Evolutionary conservation across 2,797 vertebrate species (phyloP).

Genomic region (Sebastes steindachneri): DNA sequence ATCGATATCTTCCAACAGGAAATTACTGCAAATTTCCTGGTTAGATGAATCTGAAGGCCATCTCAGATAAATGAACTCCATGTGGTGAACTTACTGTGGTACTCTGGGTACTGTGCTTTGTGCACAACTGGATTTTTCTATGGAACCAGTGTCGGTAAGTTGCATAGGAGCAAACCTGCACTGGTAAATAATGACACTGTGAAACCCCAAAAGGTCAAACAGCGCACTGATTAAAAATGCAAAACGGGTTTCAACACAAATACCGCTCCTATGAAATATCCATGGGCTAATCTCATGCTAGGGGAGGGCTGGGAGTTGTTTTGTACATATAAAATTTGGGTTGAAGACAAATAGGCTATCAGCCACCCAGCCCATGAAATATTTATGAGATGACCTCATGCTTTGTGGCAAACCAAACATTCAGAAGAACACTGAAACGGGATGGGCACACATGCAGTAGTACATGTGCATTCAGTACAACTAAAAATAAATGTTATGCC

Average conservation of each 20-base stretch:
- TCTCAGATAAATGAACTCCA: background rate
- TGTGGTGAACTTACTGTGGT: background rate
- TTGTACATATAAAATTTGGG: slow-evolving; percentile 46
- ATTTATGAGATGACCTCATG: slow-evolving; percentile 71
- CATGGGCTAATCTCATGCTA: slow-evolving; percentile 20
- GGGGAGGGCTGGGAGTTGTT: slow-evolving; percentile 22
- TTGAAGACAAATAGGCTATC: slow-evolving; percentile 57
- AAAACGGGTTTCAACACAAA: slow-evolving; percentile 19
- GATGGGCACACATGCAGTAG: slow-evolving; percentile 1
- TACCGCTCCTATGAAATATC: slow-evolving; percentile 46
- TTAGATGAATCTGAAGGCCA: background rate
- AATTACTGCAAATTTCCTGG: slow-evolving; percentile 11
- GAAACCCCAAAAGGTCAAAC: background rate
- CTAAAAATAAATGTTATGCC: background rate
- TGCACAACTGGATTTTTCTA: background rate
- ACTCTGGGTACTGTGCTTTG: background rate
- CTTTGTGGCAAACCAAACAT: slow-evolving; percentile 42
- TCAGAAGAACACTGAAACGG: slow-evolving; percentile 26
- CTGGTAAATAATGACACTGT: background rate
- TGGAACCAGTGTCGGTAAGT: background rate
- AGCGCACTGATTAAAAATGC: slow-evolving; percentile 28
- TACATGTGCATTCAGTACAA: background rate
- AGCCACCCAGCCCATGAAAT: slow-evolving; percentile 57
- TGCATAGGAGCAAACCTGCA: background rate
- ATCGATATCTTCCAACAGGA: slow-evolving; percentile 27